Evolutionary conservation across 1,140 invertebrate genomes (phyloP), one percentile per base, ranked within the genome.

Genomic region (Brachionus rotundiformis): DNA sequence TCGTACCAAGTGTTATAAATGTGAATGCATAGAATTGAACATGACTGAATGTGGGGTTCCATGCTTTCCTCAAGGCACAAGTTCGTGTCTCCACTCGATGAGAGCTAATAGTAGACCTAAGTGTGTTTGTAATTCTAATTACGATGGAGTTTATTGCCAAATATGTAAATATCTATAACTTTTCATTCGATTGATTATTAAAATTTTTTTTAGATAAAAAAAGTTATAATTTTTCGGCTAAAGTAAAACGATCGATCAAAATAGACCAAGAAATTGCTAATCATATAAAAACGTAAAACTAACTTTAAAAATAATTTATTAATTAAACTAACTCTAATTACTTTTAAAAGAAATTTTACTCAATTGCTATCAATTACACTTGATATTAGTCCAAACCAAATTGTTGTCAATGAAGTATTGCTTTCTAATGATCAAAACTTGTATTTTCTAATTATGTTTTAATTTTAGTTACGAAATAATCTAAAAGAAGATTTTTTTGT

Each of bases 41-140:
- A 54, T 79, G 47, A 79, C 76, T 63, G 76, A 79, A 16, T 79
- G 76, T 79, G 76, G 76, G 10, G 76, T 79, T 16, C 76, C 76
- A 16, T 79, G 76, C 41, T 79, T 79, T 63, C 47, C 31, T 3
- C 29, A 54, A 54, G 76, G 76, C 3, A 59, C 76, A 13, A 19
- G 11, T 19, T 79, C 76, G 25, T 79, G 76, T 33, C 36, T 79
- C 11, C 36, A 79, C 47, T 54, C 76, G 36, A 79, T 63, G 76
- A 54, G 76, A 59, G 76, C 76, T 6, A 79, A 79, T 27, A 79
- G 76, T 61, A 54, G 76, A 16, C 76, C 76, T 10, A 63, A 79
- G 33, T 79, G 76, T 59, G 76, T 79, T 1, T 79, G 76, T 41
- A 41, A 54, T 31, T 25, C 8, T 25, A 31, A 79, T 29, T 79